phyloP scores from a whole-genome alignment of 2,888 invertebrate species.

The Dendrolimus houi region DNA sequence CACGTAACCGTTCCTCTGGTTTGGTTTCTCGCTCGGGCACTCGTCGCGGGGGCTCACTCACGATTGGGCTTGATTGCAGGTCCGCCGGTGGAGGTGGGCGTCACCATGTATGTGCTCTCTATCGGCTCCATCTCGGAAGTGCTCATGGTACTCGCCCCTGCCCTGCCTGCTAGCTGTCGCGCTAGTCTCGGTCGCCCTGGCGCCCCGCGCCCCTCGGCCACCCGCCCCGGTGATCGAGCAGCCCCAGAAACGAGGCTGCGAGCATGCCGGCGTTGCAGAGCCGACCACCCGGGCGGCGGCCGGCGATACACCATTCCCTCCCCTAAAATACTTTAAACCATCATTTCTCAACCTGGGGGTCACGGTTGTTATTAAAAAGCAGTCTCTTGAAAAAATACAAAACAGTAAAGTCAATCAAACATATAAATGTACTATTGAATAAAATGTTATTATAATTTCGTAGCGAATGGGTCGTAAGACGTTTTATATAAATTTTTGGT shows the following conservation, averaged over 20 bases:
- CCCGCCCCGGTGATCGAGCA: constrained; percentile 66
- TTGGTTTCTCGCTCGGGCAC: constrained; percentile 52
- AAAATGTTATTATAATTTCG: too few relatives aligned
- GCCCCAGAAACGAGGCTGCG: constrained; percentile 75
- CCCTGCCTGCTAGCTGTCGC: constrained; percentile 67
- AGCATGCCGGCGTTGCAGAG: constrained; percentile 71
- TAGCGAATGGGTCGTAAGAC: too few relatives aligned
- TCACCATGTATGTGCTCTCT: constrained; percentile 98
- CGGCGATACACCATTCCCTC: constrained; percentile 27
- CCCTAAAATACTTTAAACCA: constrained; percentile 1
- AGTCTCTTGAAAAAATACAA: too few relatives aligned
- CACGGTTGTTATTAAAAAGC: too few relatives aligned
- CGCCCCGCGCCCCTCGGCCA: constrained; percentile 38
- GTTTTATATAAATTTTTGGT: too few relatives aligned
- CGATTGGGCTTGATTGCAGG: constrained; percentile 84
- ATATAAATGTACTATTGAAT: too few relatives aligned
- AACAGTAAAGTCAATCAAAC: too few relatives aligned
- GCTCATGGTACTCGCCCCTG: constrained; percentile 89
- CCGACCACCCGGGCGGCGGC: constrained; percentile 47
- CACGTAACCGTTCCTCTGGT: constrained; percentile 46
- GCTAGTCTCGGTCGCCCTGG: constrained; percentile 62
- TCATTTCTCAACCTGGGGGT: too few relatives aligned
- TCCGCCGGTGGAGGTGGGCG: constrained; percentile 97
- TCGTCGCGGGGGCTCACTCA: constrained; percentile 53
- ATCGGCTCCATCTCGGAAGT: constrained; percentile 99